Conservation (phyloP, 2,797 vertebrate species). For the Urocyon cinereoargenteus region DNA sequence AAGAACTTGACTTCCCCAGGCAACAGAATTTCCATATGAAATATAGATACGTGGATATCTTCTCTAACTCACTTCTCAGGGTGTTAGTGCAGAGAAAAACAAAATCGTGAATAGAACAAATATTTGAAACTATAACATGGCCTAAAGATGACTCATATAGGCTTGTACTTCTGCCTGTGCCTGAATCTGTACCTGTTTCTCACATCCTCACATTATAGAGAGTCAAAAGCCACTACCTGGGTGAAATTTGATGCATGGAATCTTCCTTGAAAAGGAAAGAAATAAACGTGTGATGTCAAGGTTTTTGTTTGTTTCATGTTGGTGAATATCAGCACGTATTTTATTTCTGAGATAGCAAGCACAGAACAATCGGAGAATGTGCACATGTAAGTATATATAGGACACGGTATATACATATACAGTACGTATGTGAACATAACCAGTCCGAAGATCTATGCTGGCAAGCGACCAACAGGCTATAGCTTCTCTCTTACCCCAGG, state of each 20-base stretch:
- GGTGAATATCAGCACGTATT: not conserved
- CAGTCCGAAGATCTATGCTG: conserved; percentile 26
- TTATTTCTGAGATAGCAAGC: not conserved
- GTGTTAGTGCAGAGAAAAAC: not conserved
- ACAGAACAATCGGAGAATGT: not conserved
- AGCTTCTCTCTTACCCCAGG: conserved; percentile 3
- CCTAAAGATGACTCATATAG: not conserved
- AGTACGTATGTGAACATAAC: not conserved
- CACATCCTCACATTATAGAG: not conserved
- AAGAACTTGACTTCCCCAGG: not conserved
- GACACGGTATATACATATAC: no score
- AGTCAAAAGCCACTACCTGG: not conserved
- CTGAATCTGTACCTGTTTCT: not conserved
- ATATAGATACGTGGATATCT: not conserved
- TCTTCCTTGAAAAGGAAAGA: not conserved
- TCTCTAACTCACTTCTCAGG: not conserved
- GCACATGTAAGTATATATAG: not conserved
- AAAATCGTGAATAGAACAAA: not conserved
- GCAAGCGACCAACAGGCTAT: conserved; percentile 6
- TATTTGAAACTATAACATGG: not conserved
- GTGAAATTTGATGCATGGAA: not conserved
- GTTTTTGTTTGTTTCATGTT: not conserved
- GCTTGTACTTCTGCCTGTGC: not conserved
- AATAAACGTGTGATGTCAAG: not conserved
- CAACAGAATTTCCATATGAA: not conserved